These are phyloP conservation scores for Vanessa tameamea DNA, from an alignment of 1,140 invertebrate genomes.

Conservation along the genomic window DNA sequence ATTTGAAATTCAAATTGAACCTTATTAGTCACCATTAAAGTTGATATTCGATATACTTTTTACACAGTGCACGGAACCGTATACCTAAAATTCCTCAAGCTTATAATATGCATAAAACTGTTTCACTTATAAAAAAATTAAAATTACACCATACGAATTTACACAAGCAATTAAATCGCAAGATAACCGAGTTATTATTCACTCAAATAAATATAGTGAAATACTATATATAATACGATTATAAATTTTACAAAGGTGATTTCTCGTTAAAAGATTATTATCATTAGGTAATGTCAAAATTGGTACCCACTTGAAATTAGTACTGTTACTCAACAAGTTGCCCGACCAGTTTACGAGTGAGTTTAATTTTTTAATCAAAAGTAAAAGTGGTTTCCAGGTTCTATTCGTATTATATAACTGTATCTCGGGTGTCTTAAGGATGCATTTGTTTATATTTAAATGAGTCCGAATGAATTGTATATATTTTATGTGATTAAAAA, in stretches of 20 bases:
- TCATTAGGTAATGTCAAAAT: conserved; percentile 16
- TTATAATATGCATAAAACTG: too few relatives aligned
- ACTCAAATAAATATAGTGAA: neutral
- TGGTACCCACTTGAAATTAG: conserved; percentile 14
- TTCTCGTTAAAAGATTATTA: conserved; percentile 8
- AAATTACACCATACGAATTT: too few relatives aligned
- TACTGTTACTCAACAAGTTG: conserved; percentile 44
- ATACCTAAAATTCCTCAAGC: too few relatives aligned
- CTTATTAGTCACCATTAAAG: too few relatives aligned
- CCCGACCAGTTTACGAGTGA: conserved; percentile 18
- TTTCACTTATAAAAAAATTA: too few relatives aligned
- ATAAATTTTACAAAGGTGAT: neutral
- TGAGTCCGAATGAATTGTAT: neutral
- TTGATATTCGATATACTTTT: too few relatives aligned
- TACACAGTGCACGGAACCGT: too few relatives aligned
- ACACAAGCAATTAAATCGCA: too few relatives aligned
- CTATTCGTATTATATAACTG: conserved; percentile 39
- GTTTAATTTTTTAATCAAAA: conserved; percentile 41
- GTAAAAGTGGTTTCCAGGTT: conserved; percentile 48
- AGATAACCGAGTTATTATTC: neutral
- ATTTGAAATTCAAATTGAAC: too few relatives aligned
- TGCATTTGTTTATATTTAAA: neutral
- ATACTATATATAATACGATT: neutral
- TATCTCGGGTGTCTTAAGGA: conserved; percentile 16
- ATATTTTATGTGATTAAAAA: too few relatives aligned